phyloP scores from a whole-genome alignment of 2,113 vertebrate species.

The Peromyscus californicus region DNA sequence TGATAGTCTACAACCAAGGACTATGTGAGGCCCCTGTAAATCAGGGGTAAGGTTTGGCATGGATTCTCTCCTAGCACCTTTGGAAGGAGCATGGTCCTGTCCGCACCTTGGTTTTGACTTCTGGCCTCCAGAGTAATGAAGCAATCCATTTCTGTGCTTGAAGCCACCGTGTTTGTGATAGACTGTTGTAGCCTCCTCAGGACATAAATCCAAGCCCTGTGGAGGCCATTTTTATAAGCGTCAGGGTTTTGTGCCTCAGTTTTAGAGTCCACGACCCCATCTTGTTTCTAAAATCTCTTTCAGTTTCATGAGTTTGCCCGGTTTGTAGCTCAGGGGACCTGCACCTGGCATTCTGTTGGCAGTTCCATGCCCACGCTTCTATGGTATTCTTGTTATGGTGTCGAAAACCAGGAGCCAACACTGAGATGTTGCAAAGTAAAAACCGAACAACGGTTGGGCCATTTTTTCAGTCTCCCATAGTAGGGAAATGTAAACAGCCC shows the following conservation, averaged over 20 bases:
- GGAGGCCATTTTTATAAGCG: background rate
- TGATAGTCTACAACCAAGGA: background rate
- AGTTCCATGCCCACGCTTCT: background rate
- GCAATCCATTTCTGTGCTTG: background rate
- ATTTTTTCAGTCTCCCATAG: background rate
- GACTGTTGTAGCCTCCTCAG: too few species aligned
- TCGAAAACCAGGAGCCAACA: background rate
- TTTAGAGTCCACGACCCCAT: background rate
- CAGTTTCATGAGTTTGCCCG: background rate
- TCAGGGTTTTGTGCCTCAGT: background rate
- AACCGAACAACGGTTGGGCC: background rate
- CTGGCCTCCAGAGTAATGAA: background rate
- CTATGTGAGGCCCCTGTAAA: background rate
- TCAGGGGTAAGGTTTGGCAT: background rate
- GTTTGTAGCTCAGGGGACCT: background rate
- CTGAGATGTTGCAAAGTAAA: background rate
- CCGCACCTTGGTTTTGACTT: background rate
- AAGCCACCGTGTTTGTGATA: background rate
- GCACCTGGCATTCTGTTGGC: background rate
- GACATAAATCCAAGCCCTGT: background rate
- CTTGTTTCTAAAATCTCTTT: background rate
- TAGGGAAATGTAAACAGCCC: background rate
- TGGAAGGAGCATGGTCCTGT: background rate
- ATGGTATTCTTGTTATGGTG: background rate
- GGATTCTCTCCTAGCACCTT: background rate